Evolutionary conservation across 2,797 vertebrate genomes (phyloP), one percentile per base, ranked within the genome.

Genomic region (Eutrigla gurnardus): DNA sequence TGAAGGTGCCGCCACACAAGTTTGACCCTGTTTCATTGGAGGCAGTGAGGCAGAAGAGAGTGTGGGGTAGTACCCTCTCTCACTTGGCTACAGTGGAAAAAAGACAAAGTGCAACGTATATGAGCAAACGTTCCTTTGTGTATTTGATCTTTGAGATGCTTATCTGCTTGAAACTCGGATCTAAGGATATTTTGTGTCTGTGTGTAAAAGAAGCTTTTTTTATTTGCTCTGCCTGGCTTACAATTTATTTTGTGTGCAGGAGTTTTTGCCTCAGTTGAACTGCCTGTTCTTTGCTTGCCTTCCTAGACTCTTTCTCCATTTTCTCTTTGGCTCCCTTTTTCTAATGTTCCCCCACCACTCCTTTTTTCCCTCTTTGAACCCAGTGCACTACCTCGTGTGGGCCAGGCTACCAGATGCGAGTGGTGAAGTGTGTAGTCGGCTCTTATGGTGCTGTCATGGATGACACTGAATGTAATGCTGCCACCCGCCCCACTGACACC

Each of bases 341-440:
- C 73, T 90, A 59, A 87, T 68, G 58, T 78, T 80, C 73, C 78
- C 32, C 66, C 60, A 36, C 50, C 35, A 43, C 61, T 69, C 57
- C 50, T 73, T 81, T 75, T 83, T 80, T 42, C 72, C 66, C 39
- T 86, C 75, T 86, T 59, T 90, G 76, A 90, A 90, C 89, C 73
- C 89, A 99, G 98, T 99, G 98, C 94, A 98, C 97, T 5, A 93
- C 94, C 77, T 97, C 96, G 8, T 99, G 98, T 88, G 98, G 98
- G 55, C 95, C 95, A 68, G 98, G 98, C 61, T 99, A 99, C 92
- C 97, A 99, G 90, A 96, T 96, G 93, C 95, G 98, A 89, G 96
- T 95, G 0, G 98, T 99, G 88, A 98, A 97, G 87, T 99, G 98
- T 89, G 91, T 98, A 15, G 93, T 97, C 58, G 96, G 97, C 53